Percentiles rank a stretch among this genome's conserved stretches.
phyloP scores from a whole-genome alignment of 2,888 invertebrate species.

The Caenorhabditis imperialis region DNA sequence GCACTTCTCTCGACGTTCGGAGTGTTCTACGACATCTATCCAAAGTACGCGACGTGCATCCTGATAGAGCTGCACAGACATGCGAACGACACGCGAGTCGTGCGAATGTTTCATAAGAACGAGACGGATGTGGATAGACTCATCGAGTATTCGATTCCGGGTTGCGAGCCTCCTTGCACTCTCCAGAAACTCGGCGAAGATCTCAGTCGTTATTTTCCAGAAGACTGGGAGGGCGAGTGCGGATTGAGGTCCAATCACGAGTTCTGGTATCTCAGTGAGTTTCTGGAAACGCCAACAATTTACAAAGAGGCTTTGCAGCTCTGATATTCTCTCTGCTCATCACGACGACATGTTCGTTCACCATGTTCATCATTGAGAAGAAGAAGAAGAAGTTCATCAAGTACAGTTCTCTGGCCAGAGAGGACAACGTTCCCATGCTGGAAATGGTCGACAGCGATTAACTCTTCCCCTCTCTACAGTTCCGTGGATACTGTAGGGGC shows the following conservation, averaged over 20 bases:
- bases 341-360: slow-evolving; percentile 7
- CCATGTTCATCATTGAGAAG: slow-evolving; percentile 22
- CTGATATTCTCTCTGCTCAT: slow-evolving; percentile 2
- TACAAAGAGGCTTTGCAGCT: slow-evolving; percentile 14
- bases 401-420: slow-evolving; percentile 4
- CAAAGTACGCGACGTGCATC: slow-evolving; percentile 72
- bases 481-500: too few relatives aligned
- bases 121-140: slow-evolving; percentile 67
- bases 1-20: slow-evolving; percentile 73
- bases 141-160: slow-evolving; percentile 65
- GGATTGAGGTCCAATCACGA: slow-evolving; percentile 43
- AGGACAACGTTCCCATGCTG: slow-evolving; percentile 23
- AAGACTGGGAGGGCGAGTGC: slow-evolving; percentile 66
- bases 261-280: slow-evolving; percentile 18
- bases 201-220: slow-evolving; percentile 48
- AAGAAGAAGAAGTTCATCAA: background rate
- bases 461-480: too few relatives aligned
- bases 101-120: slow-evolving; percentile 72
- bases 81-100: slow-evolving; percentile 6
- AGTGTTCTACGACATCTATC: slow-evolving; percentile 68
- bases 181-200: slow-evolving; percentile 57
- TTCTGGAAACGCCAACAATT: too few relatives aligned
- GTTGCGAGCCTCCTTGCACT: slow-evolving; percentile 69
- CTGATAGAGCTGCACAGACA: slow-evolving; percentile 73
- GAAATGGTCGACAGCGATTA: slow-evolving; percentile 26